phyloP scores from a whole-genome alignment of 2,797 vertebrate species.

The Malacoraja senta region DNA sequence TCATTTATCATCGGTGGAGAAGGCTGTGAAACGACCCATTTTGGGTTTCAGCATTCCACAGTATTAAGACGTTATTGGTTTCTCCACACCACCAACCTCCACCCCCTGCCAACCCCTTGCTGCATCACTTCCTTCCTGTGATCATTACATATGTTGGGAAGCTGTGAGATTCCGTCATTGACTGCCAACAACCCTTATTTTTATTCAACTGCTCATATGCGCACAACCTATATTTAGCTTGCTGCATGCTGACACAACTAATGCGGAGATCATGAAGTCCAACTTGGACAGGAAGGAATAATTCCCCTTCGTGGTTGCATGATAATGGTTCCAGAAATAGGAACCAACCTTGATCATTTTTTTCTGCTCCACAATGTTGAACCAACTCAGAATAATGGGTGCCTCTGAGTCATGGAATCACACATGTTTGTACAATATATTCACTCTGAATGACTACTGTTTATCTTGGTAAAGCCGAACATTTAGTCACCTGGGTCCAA shows the following conservation, averaged over 20 bases:
- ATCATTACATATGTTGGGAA: constrained; percentile 26
- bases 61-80: not conserved
- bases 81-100: not conserved
- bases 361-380: not conserved
- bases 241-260: constrained; percentile 1
- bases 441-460: not conserved
- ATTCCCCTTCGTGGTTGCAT: not conserved
- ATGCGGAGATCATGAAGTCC: not conserved
- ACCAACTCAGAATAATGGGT: not conserved
- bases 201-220: constrained; percentile 14
- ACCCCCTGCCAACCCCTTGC: not conserved
- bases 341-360: not conserved
- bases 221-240: constrained; percentile 30
- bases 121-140: constrained; percentile 34
- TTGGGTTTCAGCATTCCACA: constrained; percentile 25
- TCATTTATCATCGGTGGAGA: not conserved
- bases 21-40: not conserved
- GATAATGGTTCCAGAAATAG: not conserved
- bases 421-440: constrained; percentile 5
- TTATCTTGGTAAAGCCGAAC: not conserved
- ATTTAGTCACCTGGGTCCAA: not conserved
- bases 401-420: not conserved
- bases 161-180: constrained; percentile 17
- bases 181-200: constrained; percentile 6
- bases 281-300: constrained; percentile 16